Evolutionary conservation across 2,888 invertebrate species (phyloP), one percentile per base, ranked within the genome.

Genomic region (Lepidochitona cinerea): DNA sequence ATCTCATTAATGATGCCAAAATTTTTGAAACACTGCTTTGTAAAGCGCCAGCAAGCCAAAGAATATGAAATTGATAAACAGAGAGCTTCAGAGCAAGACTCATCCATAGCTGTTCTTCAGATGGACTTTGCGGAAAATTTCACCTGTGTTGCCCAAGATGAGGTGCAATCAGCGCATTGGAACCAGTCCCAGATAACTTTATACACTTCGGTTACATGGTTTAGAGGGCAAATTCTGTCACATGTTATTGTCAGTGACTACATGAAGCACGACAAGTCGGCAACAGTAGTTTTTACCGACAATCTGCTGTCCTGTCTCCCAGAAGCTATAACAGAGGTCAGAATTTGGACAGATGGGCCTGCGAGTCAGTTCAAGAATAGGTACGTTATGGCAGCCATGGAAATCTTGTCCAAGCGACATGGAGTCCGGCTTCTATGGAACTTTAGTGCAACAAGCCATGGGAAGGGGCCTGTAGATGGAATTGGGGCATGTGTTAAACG

Each of bases 121-220:
- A 59, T 75, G 26, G 75, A 75, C 59, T 74, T 71, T 54, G 14
- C 73, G 4, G 73, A 75, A 33, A 75, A 75, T 35, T 71, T 32
- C 29, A 67, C 71, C 7, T 32, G 52, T 26, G 36, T 33, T 3
- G 18, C 52, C 14, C 73, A 75, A 37, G 71, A 75, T 37, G 75
- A 72, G 37, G 66, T 75, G n/a, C 75, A 75, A 29, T 49, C 54
- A 23, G 75, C 75, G 6, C 73, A 75, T 37, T 73, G 75, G 75
- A 52, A 69, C 14, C 69, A 73, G 23, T 23, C 52, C 12, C 69
- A 73, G 37, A 41, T 74, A 18, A 65, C 65, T 1, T 29, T 74
- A n/a, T 74, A 35, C 71, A 74, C 70, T 5, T 36, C 41, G 29
- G 29, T 66, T 14, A 52, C 54, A 29, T 74, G 64, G 49, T 65